Evolutionary conservation across 1,140 invertebrate genomes (phyloP), one percentile per base, ranked within the genome.

Genomic region (Coptotermes formosanus): DNA sequence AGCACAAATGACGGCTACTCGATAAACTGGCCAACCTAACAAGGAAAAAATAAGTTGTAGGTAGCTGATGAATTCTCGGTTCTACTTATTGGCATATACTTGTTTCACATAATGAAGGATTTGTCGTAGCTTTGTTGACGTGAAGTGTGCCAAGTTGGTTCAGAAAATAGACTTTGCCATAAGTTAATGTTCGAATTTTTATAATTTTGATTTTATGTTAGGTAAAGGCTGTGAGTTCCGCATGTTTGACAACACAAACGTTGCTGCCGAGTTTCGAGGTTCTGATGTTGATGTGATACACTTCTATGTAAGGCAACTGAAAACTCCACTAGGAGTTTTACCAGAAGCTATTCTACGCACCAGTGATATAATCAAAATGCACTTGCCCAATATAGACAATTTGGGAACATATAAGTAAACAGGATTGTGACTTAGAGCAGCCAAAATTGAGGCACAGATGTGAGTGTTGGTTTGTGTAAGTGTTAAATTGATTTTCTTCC

Each of bases 281-380:
- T 89, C 90, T 52, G 91, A 91, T 85, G 87, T 91, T 9, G 90
- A 91, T 48, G 90, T 89, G 55, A 89, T 89, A 38, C 90, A 91
- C 85, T 84, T 92, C 52, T 91, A 89, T 48, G 90, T 91, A 16
- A 88, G 88, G 75, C 90, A 90, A 85, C 88, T 92, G 84, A 88
- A 90, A 86, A 92, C 91, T 82, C 91, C 91, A 81, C 87, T 91
- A 45, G 91, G 90, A 38, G 88, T 87, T 69, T 89, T 91, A 82
- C 91, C 91, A 48, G 90, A 91, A 87, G 91, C 90, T 30, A 89
- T 91, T 87, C 83, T 92, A 0, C 89, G 91, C 87, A 88, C 89
- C 3, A 89, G 87, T 83, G 91, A 92, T 82, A 89, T 91, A 23
- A 90, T 91, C 87, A 75, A 89, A 44, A n/a, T 85, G 19, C 64